Conservation (phyloP, 2,888 invertebrate species). For the Acanthacorydalis orientalis region DNA sequence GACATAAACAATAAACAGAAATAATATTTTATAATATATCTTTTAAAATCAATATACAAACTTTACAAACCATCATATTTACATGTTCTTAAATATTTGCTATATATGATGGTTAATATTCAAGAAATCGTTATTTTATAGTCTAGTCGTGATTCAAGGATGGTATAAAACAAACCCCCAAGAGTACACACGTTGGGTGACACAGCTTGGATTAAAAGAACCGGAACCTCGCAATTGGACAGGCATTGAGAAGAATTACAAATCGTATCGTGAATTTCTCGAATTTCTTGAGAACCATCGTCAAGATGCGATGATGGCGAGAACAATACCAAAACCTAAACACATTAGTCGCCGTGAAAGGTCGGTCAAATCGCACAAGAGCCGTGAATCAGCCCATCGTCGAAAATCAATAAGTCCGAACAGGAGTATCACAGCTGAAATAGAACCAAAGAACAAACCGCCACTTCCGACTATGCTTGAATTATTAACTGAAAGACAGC, state of each 20-base stretch:
- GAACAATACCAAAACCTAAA: conserved; percentile 18
- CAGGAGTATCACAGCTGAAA: conserved; percentile 12
- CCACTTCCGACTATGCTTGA: conserved; percentile 36
- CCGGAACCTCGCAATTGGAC: conserved; percentile 63
- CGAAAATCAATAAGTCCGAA: conserved; percentile 28
- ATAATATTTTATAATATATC: too few relatives aligned
- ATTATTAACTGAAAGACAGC: conserved; percentile 27
- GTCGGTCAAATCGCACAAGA: not conserved
- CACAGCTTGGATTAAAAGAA: conserved; percentile 45
- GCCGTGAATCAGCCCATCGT: conserved; percentile 17
- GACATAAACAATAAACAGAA: too few relatives aligned
- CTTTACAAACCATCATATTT: too few relatives aligned
- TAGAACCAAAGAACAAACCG: conserved; percentile 20
- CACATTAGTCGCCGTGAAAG: conserved; percentile 11
- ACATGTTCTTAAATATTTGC: too few relatives aligned
- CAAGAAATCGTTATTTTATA: conserved; percentile 17
- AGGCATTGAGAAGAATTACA: conserved; percentile 46
- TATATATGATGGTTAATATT: too few relatives aligned
- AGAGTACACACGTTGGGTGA: conserved; percentile 55
- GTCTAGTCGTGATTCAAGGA: conserved; percentile 61
- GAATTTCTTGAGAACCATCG: conserved; percentile 47
- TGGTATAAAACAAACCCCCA: conserved; percentile 57
- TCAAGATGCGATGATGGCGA: conserved; percentile 27
- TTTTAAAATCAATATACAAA: too few relatives aligned
- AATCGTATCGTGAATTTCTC: conserved; percentile 50